Evolutionary conservation across 2,888 invertebrate species (phyloP), one percentile per base, ranked within the genome.

Genomic region (Bimastos eiseni): DNA sequence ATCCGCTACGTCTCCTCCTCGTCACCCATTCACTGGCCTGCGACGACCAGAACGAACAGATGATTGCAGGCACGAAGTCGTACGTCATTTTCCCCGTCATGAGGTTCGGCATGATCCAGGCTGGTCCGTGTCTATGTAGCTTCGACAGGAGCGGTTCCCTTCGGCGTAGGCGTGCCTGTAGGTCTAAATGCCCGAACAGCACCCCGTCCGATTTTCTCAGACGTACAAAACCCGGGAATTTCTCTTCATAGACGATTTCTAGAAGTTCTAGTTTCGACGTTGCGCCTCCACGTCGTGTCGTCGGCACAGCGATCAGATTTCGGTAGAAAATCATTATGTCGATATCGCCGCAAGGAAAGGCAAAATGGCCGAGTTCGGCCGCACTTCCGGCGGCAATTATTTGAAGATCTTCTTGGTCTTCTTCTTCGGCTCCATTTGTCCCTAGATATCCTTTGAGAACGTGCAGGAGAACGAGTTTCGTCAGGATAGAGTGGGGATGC

Each of bases 201-300:
- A 15, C 36, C 6, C 86, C 86, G 37, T 86, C 37, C 24, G 86
- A 2, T 37, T 8, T 17, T 34, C 34, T 86, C 86, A 86, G 37
- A 86, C 86, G 86, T 6, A 86, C 86, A 8, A 86, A 86, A 36
- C 86, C 86, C 17, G 86, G 86, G 37, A 86, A 86, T 17, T 86
- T 36, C 36, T 19, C 13, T 8, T 86, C 86, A 19, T 34, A 34
- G 37, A 86, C 17, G 21, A 86, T 86, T 86, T 86, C 86, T 19
- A 86, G 86, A 86, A 37, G 2, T 37, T 86, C 37, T 15, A 15
- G 6, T 24, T 34, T 36, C 36, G 34, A 5, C 24, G 36, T 1
- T 83, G 15, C 83, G 11, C 4, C 17, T 13, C 24, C 84, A 4
- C 33, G 21, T 11, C 21, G 17, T 0, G 13, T 15, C n/a, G 86